Evolutionary conservation across 2,888 invertebrate genomes (phyloP).

Genomic region (Amiota minor): DNA sequence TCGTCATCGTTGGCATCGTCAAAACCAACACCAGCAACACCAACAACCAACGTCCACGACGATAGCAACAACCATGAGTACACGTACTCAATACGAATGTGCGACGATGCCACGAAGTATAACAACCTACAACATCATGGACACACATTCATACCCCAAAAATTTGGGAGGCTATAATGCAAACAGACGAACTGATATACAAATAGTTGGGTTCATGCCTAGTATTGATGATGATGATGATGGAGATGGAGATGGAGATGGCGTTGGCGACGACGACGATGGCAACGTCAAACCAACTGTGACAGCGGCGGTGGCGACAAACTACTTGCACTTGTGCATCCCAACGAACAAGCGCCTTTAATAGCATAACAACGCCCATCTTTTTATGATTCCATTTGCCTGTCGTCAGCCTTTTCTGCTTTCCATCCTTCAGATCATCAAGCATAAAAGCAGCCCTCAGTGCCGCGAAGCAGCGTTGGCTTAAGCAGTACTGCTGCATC

Average conservation of each 20-base stretch:
- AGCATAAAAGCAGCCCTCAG: no score
- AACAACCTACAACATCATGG: constrained; percentile 11
- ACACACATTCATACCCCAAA: not conserved
- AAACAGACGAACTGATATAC: not conserved
- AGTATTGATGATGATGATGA: constrained; percentile 24
- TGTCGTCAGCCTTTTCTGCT: not conserved
- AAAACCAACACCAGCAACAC: constrained; percentile 7
- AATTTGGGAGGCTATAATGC: not conserved
- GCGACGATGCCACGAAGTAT: constrained; percentile 11
- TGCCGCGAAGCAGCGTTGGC: no score
- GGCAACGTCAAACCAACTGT: constrained; percentile 33
- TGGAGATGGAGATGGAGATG: constrained; percentile 34
- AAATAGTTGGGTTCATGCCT: not conserved
- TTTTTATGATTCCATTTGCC: not conserved
- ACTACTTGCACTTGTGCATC: constrained; percentile 64
- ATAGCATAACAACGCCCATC: constrained; percentile 20
- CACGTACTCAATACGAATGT: constrained; percentile 26
- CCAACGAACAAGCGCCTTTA: constrained; percentile 33
- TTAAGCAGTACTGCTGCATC: no score
- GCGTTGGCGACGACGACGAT: constrained; percentile 47
- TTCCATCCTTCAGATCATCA: not conserved
- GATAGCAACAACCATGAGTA: constrained; percentile 7
- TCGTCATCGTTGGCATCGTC: not conserved
- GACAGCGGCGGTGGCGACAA: constrained; percentile 59
- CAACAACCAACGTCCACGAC: constrained; percentile 9